A percentile compares a stretch with the other conserved stretches of the same genome.
Evolutionary conservation across 2,797 vertebrate genomes (phyloP).

Genomic region (Lates japonicus): DNA sequence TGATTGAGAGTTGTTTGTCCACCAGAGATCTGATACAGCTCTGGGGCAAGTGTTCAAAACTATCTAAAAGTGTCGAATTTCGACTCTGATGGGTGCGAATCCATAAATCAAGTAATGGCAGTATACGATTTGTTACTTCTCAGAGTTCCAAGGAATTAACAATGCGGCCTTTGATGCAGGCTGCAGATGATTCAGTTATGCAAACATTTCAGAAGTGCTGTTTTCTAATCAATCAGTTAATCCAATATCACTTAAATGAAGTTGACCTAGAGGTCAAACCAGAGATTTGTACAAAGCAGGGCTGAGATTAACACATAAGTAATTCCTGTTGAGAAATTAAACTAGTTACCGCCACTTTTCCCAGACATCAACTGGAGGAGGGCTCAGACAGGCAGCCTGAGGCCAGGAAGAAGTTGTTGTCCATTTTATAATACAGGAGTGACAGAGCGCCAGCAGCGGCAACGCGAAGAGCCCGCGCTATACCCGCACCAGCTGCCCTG

Average conservation of each 20-base stretch:
- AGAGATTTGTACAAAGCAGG: neutral
- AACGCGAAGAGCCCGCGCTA: too few relatives aligned
- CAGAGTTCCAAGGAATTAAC: neutral
- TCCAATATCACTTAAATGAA: neutral
- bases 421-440: too few relatives aligned
- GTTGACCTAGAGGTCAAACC: neutral
- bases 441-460: conserved; percentile 58
- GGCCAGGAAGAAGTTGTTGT: too few relatives aligned
- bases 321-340: conserved; percentile 22
- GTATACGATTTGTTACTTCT: conserved; percentile 14
- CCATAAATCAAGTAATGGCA: neutral
- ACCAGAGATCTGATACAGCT: conserved; percentile 2
- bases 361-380: conserved; percentile 16
- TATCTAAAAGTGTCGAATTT: conserved; percentile 8
- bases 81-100: conserved; percentile 46
- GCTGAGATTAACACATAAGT: neutral
- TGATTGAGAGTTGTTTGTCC: neutral
- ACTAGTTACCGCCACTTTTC: neutral
- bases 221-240: neutral
- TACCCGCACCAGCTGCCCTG: too few relatives aligned
- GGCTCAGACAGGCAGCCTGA: conserved; percentile 4
- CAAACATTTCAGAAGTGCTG: neutral
- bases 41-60: neutral
- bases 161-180: neutral
- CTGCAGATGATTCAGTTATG: neutral